Conservation (phyloP, 1,140 invertebrate species). For the Lanistes nyassanus region DNA sequence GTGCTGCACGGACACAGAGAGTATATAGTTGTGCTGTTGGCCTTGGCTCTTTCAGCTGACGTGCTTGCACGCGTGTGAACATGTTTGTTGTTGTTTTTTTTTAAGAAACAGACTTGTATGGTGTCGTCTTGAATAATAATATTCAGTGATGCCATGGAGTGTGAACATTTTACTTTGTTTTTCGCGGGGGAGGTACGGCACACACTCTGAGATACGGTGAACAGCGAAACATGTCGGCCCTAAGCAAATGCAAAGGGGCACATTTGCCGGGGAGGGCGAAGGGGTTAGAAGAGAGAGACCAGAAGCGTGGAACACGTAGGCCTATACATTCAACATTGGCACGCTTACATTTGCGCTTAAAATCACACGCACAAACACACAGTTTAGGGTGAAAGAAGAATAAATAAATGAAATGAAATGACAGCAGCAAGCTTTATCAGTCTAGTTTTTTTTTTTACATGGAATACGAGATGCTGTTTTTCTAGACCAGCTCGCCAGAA, state of each 20-base stretch:
- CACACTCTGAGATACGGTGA: too few species aligned
- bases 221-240: too few species aligned
- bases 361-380: conserved; percentile 6
- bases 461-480: neutral
- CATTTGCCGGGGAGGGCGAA: too few species aligned
- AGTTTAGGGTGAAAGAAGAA: too few species aligned
- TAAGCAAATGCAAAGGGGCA: too few species aligned
- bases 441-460: neutral
- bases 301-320: too few species aligned
- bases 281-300: too few species aligned
- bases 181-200: too few species aligned
- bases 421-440: neutral
- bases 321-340: neutral
- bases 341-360: neutral
- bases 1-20: neutral
- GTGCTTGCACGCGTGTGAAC: neutral
- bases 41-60: neutral
- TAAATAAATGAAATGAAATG: too few species aligned
- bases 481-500: neutral
- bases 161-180: neutral
- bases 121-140: neutral
- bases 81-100: neutral
- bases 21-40: neutral
- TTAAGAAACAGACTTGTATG: neutral
- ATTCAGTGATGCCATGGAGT: neutral